phyloP scores from a whole-genome alignment of 2,113 vertebrate species.

The Pomatorhinus ruficollis region DNA sequence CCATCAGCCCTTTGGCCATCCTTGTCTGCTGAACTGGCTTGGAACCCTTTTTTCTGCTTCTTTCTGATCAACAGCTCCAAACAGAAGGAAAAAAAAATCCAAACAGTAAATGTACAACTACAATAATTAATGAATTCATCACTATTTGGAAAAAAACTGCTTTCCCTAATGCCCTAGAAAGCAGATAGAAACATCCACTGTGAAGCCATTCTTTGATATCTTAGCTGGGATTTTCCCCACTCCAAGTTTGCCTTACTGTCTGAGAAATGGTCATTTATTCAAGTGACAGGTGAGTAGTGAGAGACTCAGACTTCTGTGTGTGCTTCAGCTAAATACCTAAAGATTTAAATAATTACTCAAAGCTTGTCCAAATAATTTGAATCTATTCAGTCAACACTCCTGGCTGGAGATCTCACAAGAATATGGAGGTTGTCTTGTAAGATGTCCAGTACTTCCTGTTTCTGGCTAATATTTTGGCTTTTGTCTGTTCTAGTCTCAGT shows the following conservation, averaged over 20 bases:
- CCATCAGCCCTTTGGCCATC: neutral
- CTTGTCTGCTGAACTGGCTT: neutral
- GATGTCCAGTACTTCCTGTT: slow-evolving; percentile 45
- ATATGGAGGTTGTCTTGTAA: slow-evolving; percentile 32
- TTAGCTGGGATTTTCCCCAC: neutral
- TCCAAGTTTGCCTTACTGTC: neutral
- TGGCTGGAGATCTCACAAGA: slow-evolving; percentile 32
- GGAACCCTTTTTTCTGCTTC: neutral
- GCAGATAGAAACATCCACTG: neutral
- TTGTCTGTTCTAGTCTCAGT: slow-evolving; percentile 40
- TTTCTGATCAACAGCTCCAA: neutral
- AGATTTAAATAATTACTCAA: slow-evolving; percentile 32
- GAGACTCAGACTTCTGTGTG: neutral
- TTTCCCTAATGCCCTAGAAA: neutral
- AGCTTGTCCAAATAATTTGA: slow-evolving; percentile 35
- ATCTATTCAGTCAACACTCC: neutral
- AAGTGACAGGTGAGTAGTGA: neutral
- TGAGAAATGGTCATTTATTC: neutral
- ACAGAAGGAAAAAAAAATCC: neutral
- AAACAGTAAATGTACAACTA: neutral
- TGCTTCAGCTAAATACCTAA: slow-evolving; percentile 10
- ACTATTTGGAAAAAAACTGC: neutral
- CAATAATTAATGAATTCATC: neutral
- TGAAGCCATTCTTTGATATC: neutral
- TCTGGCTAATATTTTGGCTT: slow-evolving; percentile 62